phyloP scores from a whole-genome alignment of 2,888 invertebrate genomes.

The Elysia crispata region DNA sequence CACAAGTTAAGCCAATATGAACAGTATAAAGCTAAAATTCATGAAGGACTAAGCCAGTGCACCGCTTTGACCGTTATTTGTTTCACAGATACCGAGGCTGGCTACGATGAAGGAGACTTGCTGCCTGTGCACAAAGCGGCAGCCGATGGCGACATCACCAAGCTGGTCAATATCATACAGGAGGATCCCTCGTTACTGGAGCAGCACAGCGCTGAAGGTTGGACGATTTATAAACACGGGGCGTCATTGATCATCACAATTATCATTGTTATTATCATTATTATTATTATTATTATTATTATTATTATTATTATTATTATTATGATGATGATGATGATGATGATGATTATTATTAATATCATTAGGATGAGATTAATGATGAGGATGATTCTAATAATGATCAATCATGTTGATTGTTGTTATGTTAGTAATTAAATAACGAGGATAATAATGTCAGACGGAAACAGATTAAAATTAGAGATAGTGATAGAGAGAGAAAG shows the following conservation, averaged over 20 bases:
- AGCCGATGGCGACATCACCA: slow-evolving; percentile 62
- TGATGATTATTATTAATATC: too few species aligned
- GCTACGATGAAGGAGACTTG: slow-evolving; percentile 48
- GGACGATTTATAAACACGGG: background rate
- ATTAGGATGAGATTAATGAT: too few species aligned
- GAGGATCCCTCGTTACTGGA: slow-evolving; percentile 67
- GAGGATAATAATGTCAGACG: background rate
- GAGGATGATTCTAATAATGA: too few species aligned
- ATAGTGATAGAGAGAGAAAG: background rate
- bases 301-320: background rate
- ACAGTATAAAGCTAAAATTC: too few species aligned
- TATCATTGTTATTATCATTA: too few species aligned
- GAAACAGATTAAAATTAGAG: background rate
- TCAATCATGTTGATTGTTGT: too few species aligned
- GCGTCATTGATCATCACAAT: too few species aligned
- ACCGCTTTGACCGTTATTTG: background rate
- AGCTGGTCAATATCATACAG: slow-evolving; percentile 61
- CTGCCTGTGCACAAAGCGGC: slow-evolving; percentile 64
- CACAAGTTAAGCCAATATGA: too few species aligned
- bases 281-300: background rate
- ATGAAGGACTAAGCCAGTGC: too few species aligned
- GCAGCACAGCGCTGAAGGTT: slow-evolving; percentile 57
- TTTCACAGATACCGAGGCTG: background rate
- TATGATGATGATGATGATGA: background rate
- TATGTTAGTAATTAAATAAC: background rate